phyloP scores from a whole-genome alignment of 2,113 vertebrate species.

The Archocentrus centrarchus region DNA sequence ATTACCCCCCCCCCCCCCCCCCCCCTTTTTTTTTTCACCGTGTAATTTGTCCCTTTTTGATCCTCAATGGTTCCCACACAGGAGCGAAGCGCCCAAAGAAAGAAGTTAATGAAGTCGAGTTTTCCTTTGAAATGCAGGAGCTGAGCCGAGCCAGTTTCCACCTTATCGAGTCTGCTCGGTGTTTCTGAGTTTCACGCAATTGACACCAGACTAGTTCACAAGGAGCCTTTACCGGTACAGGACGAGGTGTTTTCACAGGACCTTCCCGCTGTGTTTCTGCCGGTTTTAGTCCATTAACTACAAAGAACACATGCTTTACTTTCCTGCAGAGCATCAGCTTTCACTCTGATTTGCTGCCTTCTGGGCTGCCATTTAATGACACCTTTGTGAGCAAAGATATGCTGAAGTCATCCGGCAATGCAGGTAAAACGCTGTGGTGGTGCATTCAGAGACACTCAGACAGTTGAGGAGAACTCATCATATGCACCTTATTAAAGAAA shows the following conservation, averaged over 20 bases:
- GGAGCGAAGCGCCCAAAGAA: conserved; percentile 6
- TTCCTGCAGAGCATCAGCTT: background rate
- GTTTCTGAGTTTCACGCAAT: background rate
- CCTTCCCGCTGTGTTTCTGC: background rate
- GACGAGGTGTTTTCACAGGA: background rate
- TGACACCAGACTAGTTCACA: background rate
- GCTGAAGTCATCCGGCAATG: background rate
- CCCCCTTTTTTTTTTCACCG: conserved; percentile 10
- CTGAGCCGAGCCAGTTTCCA: background rate
- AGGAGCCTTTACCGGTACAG: background rate
- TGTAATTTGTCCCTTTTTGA: conserved; percentile 48
- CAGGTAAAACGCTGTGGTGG: too few species aligned
- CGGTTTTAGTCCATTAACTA: conserved; percentile 1
- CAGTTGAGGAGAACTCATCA: background rate
- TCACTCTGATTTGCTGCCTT: background rate
- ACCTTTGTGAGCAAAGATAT: background rate
- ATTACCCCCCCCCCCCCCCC: background rate
- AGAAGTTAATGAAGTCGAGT: conserved; percentile 7
- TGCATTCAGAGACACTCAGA: background rate
- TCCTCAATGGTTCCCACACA: conserved; percentile 9
- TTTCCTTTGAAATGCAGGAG: conserved; percentile 9
- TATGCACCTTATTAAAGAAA: background rate
- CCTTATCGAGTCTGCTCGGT: conserved; percentile 13
- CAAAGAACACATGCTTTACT: background rate
- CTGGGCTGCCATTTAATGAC: background rate